Conservation (phyloP, 2,797 vertebrate species). For the Notamacropus eugenii region DNA sequence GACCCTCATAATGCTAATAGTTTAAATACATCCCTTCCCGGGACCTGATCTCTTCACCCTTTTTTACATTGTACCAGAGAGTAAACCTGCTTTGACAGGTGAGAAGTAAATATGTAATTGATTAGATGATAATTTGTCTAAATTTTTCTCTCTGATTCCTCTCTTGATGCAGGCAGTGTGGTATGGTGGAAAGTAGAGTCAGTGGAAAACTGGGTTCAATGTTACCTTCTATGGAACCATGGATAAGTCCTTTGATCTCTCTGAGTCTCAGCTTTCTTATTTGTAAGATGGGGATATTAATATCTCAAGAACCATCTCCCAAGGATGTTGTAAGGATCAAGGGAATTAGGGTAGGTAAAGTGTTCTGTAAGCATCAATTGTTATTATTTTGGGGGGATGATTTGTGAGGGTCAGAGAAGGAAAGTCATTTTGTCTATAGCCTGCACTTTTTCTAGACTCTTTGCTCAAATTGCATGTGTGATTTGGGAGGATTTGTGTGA, state of each 20-base stretch:
- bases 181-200: background rate
- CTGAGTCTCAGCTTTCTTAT: background rate
- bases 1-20: conserved; percentile 40
- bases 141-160: conserved; percentile 47
- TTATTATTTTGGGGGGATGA: background rate
- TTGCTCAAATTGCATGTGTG: conserved; percentile 37
- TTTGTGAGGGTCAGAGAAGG: background rate
- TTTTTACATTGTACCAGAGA: conserved; percentile 56
- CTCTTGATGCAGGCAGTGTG: background rate
- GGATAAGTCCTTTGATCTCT: background rate
- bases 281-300: background rate
- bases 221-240: background rate
- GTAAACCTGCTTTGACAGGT: conserved; percentile 46
- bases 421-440: background rate
- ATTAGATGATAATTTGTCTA: conserved; percentile 62
- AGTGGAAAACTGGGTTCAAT: background rate
- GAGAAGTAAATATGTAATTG: background rate
- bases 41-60: conserved; percentile 22
- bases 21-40: conserved; percentile 38
- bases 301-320: background rate
- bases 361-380: background rate
- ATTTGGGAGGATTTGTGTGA: background rate
- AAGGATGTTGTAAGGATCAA: background rate
- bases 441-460: conserved; percentile 32
- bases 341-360: background rate